Conservation (phyloP, 2,888 invertebrate species). For the Drosophila koepferae region DNA sequence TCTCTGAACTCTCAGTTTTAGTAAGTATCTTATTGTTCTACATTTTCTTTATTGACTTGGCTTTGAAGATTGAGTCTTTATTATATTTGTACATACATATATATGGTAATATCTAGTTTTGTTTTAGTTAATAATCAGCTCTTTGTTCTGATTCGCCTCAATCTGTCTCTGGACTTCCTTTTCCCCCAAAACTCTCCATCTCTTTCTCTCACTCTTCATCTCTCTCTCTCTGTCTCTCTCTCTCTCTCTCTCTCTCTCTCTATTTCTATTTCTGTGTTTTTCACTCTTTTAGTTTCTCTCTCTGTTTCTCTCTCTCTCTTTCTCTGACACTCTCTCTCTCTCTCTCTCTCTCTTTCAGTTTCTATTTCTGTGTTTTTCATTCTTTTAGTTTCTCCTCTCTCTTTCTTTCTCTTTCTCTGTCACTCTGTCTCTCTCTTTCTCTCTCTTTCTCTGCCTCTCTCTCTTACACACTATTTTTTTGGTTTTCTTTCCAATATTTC, state of each 20-base stretch:
- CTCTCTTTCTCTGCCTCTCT: neutral
- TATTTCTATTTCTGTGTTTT: neutral
- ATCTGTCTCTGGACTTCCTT: neutral
- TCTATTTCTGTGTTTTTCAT: too few species aligned
- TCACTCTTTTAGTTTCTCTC: too few species aligned
- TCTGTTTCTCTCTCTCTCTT: neutral
- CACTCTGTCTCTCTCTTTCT: neutral
- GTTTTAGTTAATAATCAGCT: too few species aligned
- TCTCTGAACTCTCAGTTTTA: neutral
- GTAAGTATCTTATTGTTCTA: neutral
- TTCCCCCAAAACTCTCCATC: neutral
- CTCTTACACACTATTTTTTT: too few species aligned
- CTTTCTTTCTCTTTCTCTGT: neutral
- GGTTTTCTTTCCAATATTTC: too few species aligned
- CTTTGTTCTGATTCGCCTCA: too few species aligned
- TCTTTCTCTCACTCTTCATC: neutral
- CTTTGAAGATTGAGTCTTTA: neutral
- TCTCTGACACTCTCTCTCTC: neutral
- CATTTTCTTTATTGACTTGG: neutral
- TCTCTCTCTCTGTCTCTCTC: neutral
- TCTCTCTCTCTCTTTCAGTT: too few species aligned
- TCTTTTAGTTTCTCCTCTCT: too few species aligned
- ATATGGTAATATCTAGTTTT: too few species aligned
- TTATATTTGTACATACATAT: too few species aligned
- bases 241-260: neutral